Conservation (phyloP, 2,113 vertebrate species). For the Crotalus viridis region DNA sequence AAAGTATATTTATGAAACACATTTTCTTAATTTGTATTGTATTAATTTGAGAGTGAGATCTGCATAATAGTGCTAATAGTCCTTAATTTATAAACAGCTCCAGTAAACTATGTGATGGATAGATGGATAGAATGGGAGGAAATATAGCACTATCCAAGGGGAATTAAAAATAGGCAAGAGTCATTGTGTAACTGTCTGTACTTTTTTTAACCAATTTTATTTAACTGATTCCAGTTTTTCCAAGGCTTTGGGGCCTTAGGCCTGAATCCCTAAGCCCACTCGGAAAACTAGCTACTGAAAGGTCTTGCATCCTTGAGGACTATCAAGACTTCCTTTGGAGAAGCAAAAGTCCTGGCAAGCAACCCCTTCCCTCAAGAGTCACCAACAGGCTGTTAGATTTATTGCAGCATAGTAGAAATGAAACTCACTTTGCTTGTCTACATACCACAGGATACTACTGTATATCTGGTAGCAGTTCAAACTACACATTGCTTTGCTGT, state of each 20-base stretch:
- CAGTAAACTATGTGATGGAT: not conserved
- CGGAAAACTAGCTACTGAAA: not conserved
- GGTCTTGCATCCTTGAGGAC: not conserved
- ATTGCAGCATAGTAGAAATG: not conserved
- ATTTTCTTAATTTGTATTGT: conserved; percentile 3
- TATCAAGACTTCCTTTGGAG: not conserved
- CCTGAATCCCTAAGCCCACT: not conserved
- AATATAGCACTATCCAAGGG: not conserved
- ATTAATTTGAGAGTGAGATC: not conserved
- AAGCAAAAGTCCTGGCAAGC: not conserved
- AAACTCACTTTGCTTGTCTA: not conserved
- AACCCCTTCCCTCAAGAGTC: not conserved
- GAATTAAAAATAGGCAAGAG: not conserved
- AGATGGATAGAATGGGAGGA: not conserved
- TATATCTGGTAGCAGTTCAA: not conserved
- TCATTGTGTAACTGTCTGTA: not conserved
- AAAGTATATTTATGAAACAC: not conserved
- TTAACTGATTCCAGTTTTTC: not conserved
- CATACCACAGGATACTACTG: not conserved
- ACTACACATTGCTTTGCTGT: not conserved
- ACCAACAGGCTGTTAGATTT: not conserved
- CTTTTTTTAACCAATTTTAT: not conserved
- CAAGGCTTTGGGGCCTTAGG: not conserved
- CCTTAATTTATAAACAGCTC: not conserved
- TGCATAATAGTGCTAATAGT: not conserved